Base-by-base conservation (phyloP, 64 coral and sea anemone genomes). In the Montipora cactus region DNA sequence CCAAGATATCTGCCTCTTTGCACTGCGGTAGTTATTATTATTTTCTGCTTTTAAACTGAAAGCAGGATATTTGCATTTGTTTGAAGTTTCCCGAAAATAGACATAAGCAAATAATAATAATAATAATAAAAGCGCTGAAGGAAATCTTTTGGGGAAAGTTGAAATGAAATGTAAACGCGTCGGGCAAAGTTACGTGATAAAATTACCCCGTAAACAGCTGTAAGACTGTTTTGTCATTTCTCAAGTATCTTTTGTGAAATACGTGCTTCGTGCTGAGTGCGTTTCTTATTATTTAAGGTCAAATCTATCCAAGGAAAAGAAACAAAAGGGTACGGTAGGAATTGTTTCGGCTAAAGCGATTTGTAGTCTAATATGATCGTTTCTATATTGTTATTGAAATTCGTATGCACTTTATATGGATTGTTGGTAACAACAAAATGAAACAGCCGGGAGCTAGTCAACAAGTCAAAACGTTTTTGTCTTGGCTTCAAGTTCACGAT, bases 381-480 rank as follows among this genome's bases (percentile, higher is more conserved):
- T 66, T 71, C 61, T 11, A 71, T 21, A 45, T 82, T 82, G 13
- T 66, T 46, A 82, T 62, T 82, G 59, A 66, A 82, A 82, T 44
- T 11, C 7, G 23, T 22, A 2, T 15, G 46, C 6, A 5, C 12
- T 15, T 49, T 5, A 11, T 37, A 74, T 15, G 71, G 10, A 23
- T 23, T 10, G 23, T 10, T 22, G 6, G 14, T 44, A 47, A 76
- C 4, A 13, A 2, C 5, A 12, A 76, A 73, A 23, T 23, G 69
- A 8, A 23, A 21, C 12, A 46, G 74, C 37, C 37, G 46, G 28
- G 8, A 6, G 74, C 52, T 55, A 5, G 52, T 55, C 52, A 55
- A 55, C 61, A 16, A 64, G 61, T 4, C 61, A 12, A 64, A 64
- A 64, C 52, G 9, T 15, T 15, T 64, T 64, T 12, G 9, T 64